Percentiles rank a stretch among this genome's conserved stretches.
Evolutionary conservation across 2,113 vertebrate genomes (phyloP).

Genomic region (Dasypus novemcinctus): DNA sequence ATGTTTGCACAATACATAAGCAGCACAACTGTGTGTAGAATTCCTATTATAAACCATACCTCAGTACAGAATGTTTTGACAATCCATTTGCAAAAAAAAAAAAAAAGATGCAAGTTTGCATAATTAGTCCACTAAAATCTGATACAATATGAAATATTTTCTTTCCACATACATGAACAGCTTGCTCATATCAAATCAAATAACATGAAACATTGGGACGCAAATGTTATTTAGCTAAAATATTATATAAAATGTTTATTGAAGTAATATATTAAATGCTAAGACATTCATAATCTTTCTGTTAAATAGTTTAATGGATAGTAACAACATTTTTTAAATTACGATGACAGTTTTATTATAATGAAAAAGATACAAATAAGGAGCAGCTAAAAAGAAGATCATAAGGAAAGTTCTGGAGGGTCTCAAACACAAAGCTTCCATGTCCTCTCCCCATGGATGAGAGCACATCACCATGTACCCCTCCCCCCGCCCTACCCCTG

Average conservation of each 20-base stretch:
- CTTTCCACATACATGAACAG: not conserved
- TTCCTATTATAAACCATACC: no score
- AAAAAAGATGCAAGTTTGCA: not conserved
- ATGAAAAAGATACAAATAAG: no score
- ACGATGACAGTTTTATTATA: no score
- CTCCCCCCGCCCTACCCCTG: no score
- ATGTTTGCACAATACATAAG: not conserved
- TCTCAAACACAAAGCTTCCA: no score
- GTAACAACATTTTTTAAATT: not conserved
- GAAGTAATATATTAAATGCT: not conserved
- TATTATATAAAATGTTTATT: not conserved
- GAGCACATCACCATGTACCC: no score
- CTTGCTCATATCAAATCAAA: not conserved
- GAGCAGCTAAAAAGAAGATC: no score
- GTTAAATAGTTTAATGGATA: not conserved
- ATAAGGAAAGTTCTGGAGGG: no score
- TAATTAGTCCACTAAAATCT: not conserved
- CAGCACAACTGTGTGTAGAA: not conserved
- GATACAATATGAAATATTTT: not conserved
- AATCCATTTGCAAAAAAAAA: no score
- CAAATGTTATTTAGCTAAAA: not conserved
- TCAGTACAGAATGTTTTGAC: not conserved
- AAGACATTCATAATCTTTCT: not conserved
- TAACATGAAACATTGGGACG: not conserved
- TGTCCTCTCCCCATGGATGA: no score